Conservation (phyloP, 2,113 vertebrate species). For the Indicator indicator region DNA sequence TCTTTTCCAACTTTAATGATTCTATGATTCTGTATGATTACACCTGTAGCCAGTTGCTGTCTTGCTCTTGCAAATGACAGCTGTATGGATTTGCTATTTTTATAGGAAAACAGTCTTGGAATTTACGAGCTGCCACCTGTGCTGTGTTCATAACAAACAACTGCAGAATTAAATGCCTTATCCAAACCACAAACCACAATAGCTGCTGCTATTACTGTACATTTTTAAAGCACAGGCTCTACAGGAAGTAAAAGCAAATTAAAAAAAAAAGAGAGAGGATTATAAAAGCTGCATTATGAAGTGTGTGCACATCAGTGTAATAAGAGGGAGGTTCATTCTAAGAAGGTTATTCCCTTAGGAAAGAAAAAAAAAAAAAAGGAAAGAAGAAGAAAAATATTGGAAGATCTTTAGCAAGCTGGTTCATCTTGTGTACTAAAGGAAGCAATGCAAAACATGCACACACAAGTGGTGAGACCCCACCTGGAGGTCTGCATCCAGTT, state of each 20-base stretch:
- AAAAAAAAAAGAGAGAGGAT: too few relatives aligned
- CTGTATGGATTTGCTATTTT: not conserved
- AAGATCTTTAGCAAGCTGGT: not conserved
- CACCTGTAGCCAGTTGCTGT: not conserved
- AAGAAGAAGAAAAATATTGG: not conserved
- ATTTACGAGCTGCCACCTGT: conserved; percentile 5
- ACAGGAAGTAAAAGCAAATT: not conserved
- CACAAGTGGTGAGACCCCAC: too few relatives aligned
- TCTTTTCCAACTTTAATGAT: too few relatives aligned
- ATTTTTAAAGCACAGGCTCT: not conserved
- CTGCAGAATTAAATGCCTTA: not conserved
- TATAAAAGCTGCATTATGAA: not conserved
- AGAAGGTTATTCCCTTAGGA: not conserved
- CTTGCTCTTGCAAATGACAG: not conserved
- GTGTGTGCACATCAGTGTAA: not conserved
- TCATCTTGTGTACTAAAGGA: not conserved
- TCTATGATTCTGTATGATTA: not conserved
- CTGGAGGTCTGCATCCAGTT: too few relatives aligned
- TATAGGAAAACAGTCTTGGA: not conserved
- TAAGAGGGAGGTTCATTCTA: not conserved
- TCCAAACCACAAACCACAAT: not conserved
- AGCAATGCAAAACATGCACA: not conserved
- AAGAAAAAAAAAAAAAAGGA: not conserved
- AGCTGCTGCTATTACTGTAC: not conserved
- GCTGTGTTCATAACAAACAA: not conserved